Evolutionary conservation across 2,888 invertebrate genomes (phyloP).

Genomic region (Sarcophaga rosellei): DNA sequence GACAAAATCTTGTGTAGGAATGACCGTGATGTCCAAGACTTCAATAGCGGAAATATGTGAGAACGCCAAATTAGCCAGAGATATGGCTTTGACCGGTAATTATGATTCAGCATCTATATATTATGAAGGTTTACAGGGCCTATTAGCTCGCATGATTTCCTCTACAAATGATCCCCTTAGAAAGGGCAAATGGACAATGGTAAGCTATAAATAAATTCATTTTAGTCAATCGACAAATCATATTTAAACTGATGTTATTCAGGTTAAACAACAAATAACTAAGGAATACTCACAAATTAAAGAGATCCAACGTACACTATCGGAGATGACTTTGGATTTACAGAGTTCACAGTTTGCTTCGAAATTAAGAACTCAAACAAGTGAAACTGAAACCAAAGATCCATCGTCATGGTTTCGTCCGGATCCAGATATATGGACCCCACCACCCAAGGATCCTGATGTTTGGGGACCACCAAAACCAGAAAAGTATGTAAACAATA

Average conservation of each 20-base stretch:
- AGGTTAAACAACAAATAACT: conserved; percentile 94
- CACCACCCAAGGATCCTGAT: conserved; percentile 87
- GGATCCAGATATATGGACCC: conserved; percentile 91
- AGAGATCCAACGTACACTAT: conserved; percentile 82
- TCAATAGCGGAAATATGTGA: conserved; percentile 95
- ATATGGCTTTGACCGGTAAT: conserved; percentile 96
- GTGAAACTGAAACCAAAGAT: conserved; percentile 79
- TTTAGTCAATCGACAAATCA: neutral
- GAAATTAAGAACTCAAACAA: conserved; percentile 78
- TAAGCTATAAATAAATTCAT: conserved; percentile 78
- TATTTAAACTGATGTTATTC: conserved; percentile 25
- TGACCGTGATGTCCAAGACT: conserved; percentile 91
- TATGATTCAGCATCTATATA: conserved; percentile 97
- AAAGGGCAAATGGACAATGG: conserved; percentile 95
- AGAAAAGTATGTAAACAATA: conserved; percentile 84
- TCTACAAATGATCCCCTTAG: conserved; percentile 90
- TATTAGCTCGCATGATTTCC: conserved; percentile 91
- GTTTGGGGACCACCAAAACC: conserved; percentile 94
- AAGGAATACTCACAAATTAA: conserved; percentile 96
- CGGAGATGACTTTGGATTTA: conserved; percentile 81
- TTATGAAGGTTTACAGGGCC: conserved; percentile 95
- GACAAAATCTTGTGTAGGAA: conserved; percentile 82
- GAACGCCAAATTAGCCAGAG: conserved; percentile 96
- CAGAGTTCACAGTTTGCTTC: conserved; percentile 82
- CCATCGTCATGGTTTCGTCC: conserved; percentile 83